These are phyloP conservation scores for Falcaria lacertinaria DNA, from an alignment of 2,888 invertebrate species.

Conservation along the genomic window DNA sequence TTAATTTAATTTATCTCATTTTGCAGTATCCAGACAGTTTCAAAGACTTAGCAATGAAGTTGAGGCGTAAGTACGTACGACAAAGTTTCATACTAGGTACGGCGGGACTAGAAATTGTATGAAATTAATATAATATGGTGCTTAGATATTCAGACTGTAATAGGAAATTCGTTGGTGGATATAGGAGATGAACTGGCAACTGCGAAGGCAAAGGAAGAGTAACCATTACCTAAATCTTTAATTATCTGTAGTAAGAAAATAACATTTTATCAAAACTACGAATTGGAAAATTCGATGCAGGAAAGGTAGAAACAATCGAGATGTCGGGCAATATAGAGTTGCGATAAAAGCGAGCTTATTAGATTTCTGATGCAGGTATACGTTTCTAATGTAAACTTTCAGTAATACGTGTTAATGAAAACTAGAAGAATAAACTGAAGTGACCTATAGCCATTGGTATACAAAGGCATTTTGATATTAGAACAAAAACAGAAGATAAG, in stretches of 20 bases:
- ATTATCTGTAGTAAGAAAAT: too few relatives aligned
- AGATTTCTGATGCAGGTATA: background rate
- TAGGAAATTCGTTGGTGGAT: too few relatives aligned
- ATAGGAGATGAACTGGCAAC: too few relatives aligned
- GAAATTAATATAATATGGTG: too few relatives aligned
- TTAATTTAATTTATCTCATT: slow-evolving; percentile 53
- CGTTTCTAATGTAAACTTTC: background rate
- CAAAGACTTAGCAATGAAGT: slow-evolving; percentile 29
- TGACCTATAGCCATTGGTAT: too few relatives aligned
- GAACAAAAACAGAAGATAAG: too few relatives aligned
- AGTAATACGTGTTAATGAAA: background rate
- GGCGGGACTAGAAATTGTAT: slow-evolving; percentile 24
- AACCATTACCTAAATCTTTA: too few relatives aligned
- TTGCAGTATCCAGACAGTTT: slow-evolving; percentile 34
- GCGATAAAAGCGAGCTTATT: background rate
- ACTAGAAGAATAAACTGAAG: too few relatives aligned
- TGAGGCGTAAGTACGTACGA: slow-evolving; percentile 18
- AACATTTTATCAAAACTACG: too few relatives aligned
- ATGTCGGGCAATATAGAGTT: background rate
- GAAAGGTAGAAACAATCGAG: background rate
- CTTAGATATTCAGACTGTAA: too few relatives aligned
- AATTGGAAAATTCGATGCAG: background rate
- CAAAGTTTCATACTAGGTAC: slow-evolving; percentile 26
- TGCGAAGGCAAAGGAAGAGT: too few relatives aligned
- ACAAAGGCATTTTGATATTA: too few relatives aligned